Percentiles rank a stretch among this genome's conserved stretches.
phyloP scores from a whole-genome alignment of 2,888 invertebrate species.

The Didymodactylos carnosus region DNA sequence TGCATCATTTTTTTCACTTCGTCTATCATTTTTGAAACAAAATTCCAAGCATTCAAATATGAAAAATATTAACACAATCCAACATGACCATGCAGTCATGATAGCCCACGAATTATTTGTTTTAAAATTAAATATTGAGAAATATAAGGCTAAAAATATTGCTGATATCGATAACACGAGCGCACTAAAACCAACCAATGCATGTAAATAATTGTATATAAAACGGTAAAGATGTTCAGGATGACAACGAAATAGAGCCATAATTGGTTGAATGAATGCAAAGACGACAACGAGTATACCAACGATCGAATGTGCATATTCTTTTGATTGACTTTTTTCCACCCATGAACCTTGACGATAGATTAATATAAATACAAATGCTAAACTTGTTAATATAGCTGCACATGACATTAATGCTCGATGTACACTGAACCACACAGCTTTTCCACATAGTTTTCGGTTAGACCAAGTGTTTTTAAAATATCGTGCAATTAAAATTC shows the following conservation, averaged over 20 bases:
- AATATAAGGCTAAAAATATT: neutral
- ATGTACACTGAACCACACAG: conserved; percentile 32
- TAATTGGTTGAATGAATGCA: conserved; percentile 23
- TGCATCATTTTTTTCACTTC: neutral
- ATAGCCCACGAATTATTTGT: neutral
- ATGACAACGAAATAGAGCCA: conserved; percentile 27
- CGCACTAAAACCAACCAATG: conserved; percentile 24
- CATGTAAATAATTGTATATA: conserved; percentile 34
- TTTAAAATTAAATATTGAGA: neutral
- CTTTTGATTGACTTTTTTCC: conserved; percentile 19
- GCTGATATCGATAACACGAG: neutral
- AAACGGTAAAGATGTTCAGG: conserved; percentile 25
- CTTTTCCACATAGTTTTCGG: conserved; percentile 21
- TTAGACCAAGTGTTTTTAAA: conserved; percentile 31
- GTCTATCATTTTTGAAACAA: neutral
- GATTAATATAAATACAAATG: conserved; percentile 28
- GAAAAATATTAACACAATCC: neutral
- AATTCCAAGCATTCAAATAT: neutral
- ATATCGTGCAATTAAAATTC: conserved; percentile 19
- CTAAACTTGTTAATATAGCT: conserved; percentile 21
- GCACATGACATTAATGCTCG: conserved; percentile 19
- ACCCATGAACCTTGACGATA: conserved; percentile 22
- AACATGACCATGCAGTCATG: neutral
- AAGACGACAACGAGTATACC: neutral
- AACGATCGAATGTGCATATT: conserved; percentile 13